Percentiles rank a stretch among this genome's conserved stretches.
phyloP scores from a whole-genome alignment of 2,888 invertebrate genomes.

The Coelinius sp. region DNA sequence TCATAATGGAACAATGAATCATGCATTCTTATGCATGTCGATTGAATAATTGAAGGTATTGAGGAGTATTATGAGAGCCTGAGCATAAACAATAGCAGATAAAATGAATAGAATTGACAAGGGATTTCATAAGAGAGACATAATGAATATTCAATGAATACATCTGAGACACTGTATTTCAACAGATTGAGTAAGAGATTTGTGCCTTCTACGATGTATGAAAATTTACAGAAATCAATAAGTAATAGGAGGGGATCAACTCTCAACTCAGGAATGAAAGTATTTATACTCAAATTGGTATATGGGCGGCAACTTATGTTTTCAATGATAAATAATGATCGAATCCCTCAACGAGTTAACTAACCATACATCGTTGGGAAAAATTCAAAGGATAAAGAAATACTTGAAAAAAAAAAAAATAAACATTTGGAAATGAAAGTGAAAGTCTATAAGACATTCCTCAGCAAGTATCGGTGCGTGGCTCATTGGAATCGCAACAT shows the following conservation, averaged over 20 bases:
- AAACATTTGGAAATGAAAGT: slow-evolving; percentile 60
- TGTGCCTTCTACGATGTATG: not conserved
- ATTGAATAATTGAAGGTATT: slow-evolving; percentile 13
- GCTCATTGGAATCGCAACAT: slow-evolving; percentile 32
- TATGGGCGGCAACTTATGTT: not conserved
- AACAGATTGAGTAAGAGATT: too few relatives aligned
- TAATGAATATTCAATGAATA: not conserved
- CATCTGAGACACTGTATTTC: not conserved
- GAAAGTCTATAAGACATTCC: slow-evolving; percentile 62
- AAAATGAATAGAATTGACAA: not conserved
- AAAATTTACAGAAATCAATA: too few relatives aligned
- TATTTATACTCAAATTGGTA: not conserved
- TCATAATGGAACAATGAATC: slow-evolving; percentile 14
- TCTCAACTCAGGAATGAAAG: not conserved
- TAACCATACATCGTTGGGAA: not conserved
- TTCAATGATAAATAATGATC: not conserved
- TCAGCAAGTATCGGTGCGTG: slow-evolving; percentile 36
- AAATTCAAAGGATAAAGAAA: not conserved
- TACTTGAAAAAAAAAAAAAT: slow-evolving; percentile 28
- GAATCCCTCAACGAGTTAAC: not conserved
- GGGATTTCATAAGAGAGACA: not conserved
- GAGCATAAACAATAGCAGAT: not conserved
- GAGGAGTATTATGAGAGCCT: not conserved
- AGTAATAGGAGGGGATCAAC: too few relatives aligned
- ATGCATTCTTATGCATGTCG: slow-evolving; percentile 2